Conservation (phyloP, 2,797 vertebrate species). For the Lagodon rhomboides region DNA sequence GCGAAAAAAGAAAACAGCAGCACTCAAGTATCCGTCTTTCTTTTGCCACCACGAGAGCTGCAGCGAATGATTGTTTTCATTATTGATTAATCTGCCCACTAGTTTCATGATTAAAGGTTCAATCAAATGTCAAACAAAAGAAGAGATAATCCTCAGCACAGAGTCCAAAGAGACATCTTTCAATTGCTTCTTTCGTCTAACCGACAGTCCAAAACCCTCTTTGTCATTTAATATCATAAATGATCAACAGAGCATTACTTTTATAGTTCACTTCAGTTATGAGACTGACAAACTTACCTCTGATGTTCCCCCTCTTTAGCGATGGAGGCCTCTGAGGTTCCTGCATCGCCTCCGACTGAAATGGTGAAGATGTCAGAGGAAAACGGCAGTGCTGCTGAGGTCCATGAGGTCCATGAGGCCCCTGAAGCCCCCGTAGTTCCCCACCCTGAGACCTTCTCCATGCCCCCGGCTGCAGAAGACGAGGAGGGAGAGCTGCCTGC, state of each 20-base stretch:
- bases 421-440: constrained; percentile 33
- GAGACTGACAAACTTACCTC: background rate
- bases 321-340: constrained; percentile 65
- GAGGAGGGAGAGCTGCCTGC: constrained; percentile 82
- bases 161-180: too few species aligned
- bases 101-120: too few species aligned
- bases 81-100: too few species aligned
- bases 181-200: too few species aligned
- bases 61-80: too few species aligned
- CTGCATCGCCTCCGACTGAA: constrained; percentile 39
- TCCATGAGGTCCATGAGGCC: constrained; percentile 33
- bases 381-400: constrained; percentile 44
- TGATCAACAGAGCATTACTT: background rate
- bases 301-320: constrained; percentile 41
- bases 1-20: too few species aligned
- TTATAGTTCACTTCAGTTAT: background rate
- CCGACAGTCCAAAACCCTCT: too few species aligned
- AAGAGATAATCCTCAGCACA: too few species aligned
- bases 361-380: constrained; percentile 60
- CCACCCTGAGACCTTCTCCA: constrained; percentile 47
- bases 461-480: constrained; percentile 60
- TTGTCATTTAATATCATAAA: too few species aligned
- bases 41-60: too few species aligned
- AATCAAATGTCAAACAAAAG: too few species aligned
- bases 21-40: too few species aligned